Evolutionary conservation across 2,797 vertebrate species (phyloP).

Genomic region (Miichthys miiuy): DNA sequence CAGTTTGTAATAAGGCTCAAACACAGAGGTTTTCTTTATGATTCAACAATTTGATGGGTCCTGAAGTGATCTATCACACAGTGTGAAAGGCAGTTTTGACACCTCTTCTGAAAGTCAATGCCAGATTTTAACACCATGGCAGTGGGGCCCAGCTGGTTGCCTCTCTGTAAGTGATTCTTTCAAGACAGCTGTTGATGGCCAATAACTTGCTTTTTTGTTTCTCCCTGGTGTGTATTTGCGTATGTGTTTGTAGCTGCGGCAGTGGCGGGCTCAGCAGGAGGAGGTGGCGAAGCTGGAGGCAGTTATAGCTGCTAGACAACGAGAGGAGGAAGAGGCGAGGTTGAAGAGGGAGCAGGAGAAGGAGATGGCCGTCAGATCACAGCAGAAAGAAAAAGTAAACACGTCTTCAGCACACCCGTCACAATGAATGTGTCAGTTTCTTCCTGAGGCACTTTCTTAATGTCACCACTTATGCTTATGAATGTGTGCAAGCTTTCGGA

Average conservation of each 20-base stretch:
- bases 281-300: slow-evolving; percentile 90
- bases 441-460: slow-evolving; percentile 1
- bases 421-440: neutral
- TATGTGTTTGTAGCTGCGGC: slow-evolving; percentile 85
- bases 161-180: slow-evolving; percentile 31
- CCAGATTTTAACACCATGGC: slow-evolving; percentile 29
- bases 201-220: slow-evolving; percentile 41
- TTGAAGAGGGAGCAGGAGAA: slow-evolving; percentile 85
- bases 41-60: slow-evolving; percentile 39
- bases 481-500: neutral
- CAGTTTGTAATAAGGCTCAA: slow-evolving; percentile 6
- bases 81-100: slow-evolving; percentile 50
- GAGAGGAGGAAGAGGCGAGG: slow-evolving; percentile 85
- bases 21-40: slow-evolving; percentile 19
- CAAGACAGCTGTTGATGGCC: slow-evolving; percentile 51
- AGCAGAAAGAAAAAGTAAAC: slow-evolving; percentile 86
- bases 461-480: neutral
- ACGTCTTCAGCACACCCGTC: neutral
- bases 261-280: slow-evolving; percentile 90
- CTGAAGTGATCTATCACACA: slow-evolving; percentile 30
- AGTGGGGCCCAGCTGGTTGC: slow-evolving; percentile 49
- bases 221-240: slow-evolving; percentile 42
- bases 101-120: slow-evolving; percentile 46
- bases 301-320: slow-evolving; percentile 86
- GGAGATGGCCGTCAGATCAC: slow-evolving; percentile 84